Evolutionary conservation across 2,113 vertebrate genomes (phyloP), one percentile per base, ranked within the genome.

Genomic region (Mus pahari): DNA sequence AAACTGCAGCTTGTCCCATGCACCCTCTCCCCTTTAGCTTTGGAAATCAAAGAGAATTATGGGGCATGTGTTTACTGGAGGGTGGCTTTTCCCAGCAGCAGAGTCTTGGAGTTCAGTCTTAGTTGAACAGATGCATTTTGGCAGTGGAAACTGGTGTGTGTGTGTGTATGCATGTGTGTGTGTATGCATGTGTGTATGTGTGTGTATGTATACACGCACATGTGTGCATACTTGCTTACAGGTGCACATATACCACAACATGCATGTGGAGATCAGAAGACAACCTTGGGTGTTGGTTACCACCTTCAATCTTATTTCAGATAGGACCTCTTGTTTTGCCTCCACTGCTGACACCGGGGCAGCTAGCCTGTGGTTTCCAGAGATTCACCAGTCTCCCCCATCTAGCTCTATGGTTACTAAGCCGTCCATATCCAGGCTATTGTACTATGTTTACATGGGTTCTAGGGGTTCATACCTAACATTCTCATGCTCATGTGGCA

Each of bases 1-100:
- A 96, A 92, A 81, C 96, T 60, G 83, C 33, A 96, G 50, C 93
- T 81, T 58, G 94, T 42, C 70, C 73, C 50, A 24, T 74, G 91
- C 68, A 64, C 87, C 70, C 62, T 79, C 87, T 75, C 16, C 31
- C 58, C 68, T 70, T 36, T 53, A 79, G 92, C 45, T 84, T 64
- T 96, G 81, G 84, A 94, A 96, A 95, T 95, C 78, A 88, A 90
- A 90, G 84, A 77, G 79, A 82, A 68, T 64, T 39, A 60, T 26
- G 62, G 50, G 79, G 75, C 48, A 1, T 1, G 0, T 92, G 66
- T 90, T 81, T 96, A 88, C 74, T 42, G 79, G 71, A 48, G 83
- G 83, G 5, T 24, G 62, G 20, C 68, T 94, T 96, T 97, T 97
- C 87, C 90, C 94, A 93, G 24, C 74, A 75, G 14, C n/a, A n/a